phyloP scores from a whole-genome alignment of 2,113 vertebrate species.

The Crotophaga sulcirostris region DNA sequence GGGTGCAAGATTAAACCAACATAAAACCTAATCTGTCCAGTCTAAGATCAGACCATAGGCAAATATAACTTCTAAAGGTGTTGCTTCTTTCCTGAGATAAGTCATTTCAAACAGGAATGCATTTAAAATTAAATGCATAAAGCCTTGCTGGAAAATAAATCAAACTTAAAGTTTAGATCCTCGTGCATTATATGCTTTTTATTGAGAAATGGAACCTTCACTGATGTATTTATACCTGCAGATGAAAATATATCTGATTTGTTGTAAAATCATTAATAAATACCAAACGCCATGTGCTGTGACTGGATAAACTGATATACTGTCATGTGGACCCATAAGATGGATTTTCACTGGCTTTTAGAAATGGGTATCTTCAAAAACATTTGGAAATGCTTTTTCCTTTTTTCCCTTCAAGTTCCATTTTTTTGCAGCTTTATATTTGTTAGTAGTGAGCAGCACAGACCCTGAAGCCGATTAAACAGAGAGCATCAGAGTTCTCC shows the following conservation, averaged over 20 bases:
- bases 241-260: neutral
- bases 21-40: neutral
- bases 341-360: constrained; percentile 14
- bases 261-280: constrained; percentile 29
- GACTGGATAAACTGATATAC: neutral
- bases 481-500: neutral
- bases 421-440: neutral
- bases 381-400: neutral
- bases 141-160: neutral
- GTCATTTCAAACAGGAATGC: neutral
- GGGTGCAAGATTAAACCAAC: neutral
- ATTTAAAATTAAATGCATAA: neutral
- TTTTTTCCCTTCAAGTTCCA: neutral
- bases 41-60: neutral
- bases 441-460: neutral
- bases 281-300: neutral
- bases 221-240: neutral
- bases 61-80: neutral
- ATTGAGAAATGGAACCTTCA: neutral
- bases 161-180: neutral
- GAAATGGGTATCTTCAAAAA: neutral
- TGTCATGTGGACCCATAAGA: neutral
- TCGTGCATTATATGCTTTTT: neutral
- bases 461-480: neutral
- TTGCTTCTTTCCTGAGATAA: neutral